A percentile compares a stretch with the other conserved stretches of the same genome.
These are phyloP conservation scores for Poicephalus gulielmi DNA, from an alignment of 2,113 vertebrate species.

Conservation along the genomic window DNA sequence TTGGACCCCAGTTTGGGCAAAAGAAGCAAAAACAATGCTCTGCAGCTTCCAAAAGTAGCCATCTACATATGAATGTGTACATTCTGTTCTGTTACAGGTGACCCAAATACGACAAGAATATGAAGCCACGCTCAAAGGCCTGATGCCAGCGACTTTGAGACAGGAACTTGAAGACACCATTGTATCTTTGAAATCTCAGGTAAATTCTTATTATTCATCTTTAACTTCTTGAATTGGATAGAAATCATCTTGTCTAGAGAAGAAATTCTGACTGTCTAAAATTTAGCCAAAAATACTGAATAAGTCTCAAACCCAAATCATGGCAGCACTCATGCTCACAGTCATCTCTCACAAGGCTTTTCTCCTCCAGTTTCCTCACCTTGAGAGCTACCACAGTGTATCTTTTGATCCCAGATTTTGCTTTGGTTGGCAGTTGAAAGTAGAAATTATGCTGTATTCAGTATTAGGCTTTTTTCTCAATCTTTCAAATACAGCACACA, in stretches of 20 bases:
- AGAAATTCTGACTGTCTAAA: background rate
- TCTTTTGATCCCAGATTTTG: background rate
- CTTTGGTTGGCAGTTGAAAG: background rate
- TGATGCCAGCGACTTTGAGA: slow-evolving; percentile 87
- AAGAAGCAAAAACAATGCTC: background rate
- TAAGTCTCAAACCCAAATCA: background rate
- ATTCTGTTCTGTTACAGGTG: slow-evolving; percentile 77
- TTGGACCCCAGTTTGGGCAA: background rate
- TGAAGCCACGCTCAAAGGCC: slow-evolving; percentile 86
- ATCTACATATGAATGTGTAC: background rate
- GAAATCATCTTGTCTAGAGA: background rate
- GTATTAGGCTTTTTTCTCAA: background rate
- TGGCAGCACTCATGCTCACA: background rate
- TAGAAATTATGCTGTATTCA: background rate
- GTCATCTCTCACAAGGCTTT: background rate
- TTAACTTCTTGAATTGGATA: background rate
- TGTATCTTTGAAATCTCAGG: slow-evolving; percentile 92
- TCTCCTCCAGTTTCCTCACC: background rate
- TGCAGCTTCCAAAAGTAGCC: background rate
- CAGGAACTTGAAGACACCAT: slow-evolving; percentile 94
- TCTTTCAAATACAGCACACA: background rate
- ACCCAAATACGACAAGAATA: slow-evolving; percentile 85
- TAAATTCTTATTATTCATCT: slow-evolving; percentile 51
- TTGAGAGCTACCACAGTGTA: background rate
- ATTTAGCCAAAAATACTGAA: background rate